Evolutionary conservation across 2,113 vertebrate species (phyloP).

Genomic region (Callopanchax toddi): DNA sequence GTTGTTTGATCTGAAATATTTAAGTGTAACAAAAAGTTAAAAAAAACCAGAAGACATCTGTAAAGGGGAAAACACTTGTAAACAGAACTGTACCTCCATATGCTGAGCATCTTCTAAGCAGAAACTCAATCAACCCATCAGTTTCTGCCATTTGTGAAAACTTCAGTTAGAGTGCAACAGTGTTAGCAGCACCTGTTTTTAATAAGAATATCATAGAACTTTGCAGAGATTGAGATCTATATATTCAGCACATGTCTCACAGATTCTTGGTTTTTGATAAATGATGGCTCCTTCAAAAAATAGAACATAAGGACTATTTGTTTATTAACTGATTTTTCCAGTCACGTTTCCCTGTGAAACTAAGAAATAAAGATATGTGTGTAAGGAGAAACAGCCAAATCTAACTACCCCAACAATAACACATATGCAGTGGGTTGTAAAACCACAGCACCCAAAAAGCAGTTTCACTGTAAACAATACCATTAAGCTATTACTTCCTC

Average conservation of each 20-base stretch:
- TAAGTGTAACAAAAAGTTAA: too few species aligned
- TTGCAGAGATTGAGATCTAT: slow-evolving; percentile 25
- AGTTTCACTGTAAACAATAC: slow-evolving; percentile 57
- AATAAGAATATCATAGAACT: slow-evolving; percentile 18
- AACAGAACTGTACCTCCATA: slow-evolving; percentile 34
- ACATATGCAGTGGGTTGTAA: slow-evolving; percentile 42
- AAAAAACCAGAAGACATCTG: too few species aligned
- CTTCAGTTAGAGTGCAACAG: background rate
- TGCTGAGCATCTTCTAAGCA: slow-evolving; percentile 29
- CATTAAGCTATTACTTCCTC: slow-evolving; percentile 56
- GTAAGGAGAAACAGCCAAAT: slow-evolving; percentile 25
- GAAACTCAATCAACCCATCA: slow-evolving; percentile 33
- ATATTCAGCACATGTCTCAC: slow-evolving; percentile 18
- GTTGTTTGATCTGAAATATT: too few species aligned
- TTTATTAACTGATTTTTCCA: background rate
- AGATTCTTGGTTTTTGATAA: slow-evolving; percentile 26
- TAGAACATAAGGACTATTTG: background rate
- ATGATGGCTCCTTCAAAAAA: too few species aligned
- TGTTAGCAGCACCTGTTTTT: slow-evolving; percentile 40
- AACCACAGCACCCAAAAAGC: slow-evolving; percentile 45
- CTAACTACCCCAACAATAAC: slow-evolving; percentile 11
- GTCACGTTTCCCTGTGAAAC: too few species aligned
- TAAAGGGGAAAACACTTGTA: too few species aligned
- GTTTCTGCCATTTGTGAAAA: slow-evolving; percentile 25
- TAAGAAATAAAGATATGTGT: background rate